Percentiles rank a stretch among this genome's conserved stretches.
phyloP scores from a whole-genome alignment of 1,140 invertebrate species.

The Reticulitermes speratus region DNA sequence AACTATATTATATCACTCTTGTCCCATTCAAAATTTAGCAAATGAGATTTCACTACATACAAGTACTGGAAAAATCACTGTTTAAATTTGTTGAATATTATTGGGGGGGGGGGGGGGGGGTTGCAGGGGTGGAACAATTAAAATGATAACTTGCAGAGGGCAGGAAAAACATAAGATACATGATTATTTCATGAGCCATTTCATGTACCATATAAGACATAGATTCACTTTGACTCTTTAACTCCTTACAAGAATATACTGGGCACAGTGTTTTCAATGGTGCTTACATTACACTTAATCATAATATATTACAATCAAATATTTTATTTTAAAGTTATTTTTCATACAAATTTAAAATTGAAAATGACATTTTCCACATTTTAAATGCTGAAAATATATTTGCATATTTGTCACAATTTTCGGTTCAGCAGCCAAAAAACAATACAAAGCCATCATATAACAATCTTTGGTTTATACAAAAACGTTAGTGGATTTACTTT shows the following conservation, averaged over 20 bases:
- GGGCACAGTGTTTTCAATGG: constrained; percentile 18
- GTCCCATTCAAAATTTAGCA: background rate
- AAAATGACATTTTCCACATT: background rate
- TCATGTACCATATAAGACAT: background rate
- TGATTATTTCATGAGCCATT: background rate
- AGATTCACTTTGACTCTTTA: background rate
- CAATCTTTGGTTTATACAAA: background rate
- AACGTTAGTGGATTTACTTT: background rate
- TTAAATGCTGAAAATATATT: background rate
- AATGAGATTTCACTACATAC: background rate
- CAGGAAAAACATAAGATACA: background rate
- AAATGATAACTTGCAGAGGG: background rate
- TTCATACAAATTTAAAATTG: background rate
- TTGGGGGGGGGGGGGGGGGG: no score
- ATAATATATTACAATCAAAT: background rate
- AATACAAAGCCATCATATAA: background rate
- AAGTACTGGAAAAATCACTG: background rate
- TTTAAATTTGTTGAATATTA: background rate
- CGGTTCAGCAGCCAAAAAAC: background rate
- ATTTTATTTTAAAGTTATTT: background rate
- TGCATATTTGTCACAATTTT: background rate
- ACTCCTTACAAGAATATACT: background rate
- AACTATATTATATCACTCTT: background rate
- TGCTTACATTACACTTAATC: background rate
- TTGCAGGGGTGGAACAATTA: no score